Base-by-base conservation (phyloP, 2,797 vertebrate genomes). In the Pangasius macronema region DNA sequence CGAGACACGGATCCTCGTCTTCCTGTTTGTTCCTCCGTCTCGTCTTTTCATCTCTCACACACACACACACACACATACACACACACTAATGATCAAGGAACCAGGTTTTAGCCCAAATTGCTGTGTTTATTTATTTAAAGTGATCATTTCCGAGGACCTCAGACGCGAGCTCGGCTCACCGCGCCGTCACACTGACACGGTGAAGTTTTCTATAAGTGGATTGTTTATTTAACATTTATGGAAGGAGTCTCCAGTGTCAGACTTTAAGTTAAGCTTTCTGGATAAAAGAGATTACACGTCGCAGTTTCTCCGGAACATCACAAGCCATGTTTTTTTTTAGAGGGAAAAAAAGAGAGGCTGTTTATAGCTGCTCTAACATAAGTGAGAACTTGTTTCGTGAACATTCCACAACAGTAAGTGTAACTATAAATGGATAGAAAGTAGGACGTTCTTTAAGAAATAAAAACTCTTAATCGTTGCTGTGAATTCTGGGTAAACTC, bases 1-100 rank as follows among this genome's bases (percentile, higher is more conserved):
- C 89, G 75, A 93, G 92, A 92, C 85, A 86, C 89, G 89, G 91
- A 88, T 91, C 84, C 87, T 85, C 1, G 2, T 89, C 83, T 77
- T 77, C 73, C 80, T 70, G 27, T 88, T 81, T 65, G 39, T 73
- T 57, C 82, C 49, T 30, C 24, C 16, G 5, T 51, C 73, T 20
- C 14, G 1, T 51, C 49, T 53, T 30, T 77, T 30, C 14, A 18
- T 77, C 73, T 53, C 5, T 7, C 73, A 76, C 20, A 49, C 73
- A 51, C 73, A 51, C 27, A 72, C 72, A 49, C 73, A 76, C 46
- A 75, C 22, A 73, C 18, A 49, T 20, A 72, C 36, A 72, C 68
- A 72, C 18, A 72, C 70, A 42, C 20, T 3, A 5, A 11, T 14
- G 5, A 18, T 20, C 30, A 57, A 22, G 51, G 57, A 57, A 20